Evolutionary conservation across 1,140 invertebrate species (phyloP).

Genomic region (Cotesia chilonis): DNA sequence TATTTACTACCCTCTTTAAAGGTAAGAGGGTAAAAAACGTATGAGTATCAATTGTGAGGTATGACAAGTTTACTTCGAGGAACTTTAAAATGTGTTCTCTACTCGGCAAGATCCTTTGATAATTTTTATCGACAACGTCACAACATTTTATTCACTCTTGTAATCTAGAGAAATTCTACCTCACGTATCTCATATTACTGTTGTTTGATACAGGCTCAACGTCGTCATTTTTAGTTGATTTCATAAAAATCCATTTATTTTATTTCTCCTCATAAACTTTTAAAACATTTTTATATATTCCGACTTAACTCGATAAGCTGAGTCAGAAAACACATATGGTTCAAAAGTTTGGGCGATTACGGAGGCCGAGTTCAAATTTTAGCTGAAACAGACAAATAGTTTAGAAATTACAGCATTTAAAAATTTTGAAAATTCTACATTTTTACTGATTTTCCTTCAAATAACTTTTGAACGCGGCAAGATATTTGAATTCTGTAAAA

Average conservation of each 20-base stretch:
- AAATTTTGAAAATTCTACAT: neutral
- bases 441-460: neutral
- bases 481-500: neutral
- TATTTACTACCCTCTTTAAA: neutral
- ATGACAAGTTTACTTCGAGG: neutral
- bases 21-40: neutral
- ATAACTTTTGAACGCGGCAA: neutral
- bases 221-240: neutral
- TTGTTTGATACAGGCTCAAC: neutral
- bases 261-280: neutral
- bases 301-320: neutral
- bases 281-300: neutral
- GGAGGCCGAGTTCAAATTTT: neutral
- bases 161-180: neutral
- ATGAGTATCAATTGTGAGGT: neutral
- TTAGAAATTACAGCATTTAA: neutral
- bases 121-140: conserved; percentile 6
- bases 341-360: neutral
- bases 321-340: neutral
- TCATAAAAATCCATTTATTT: neutral
- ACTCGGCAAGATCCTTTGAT: neutral
- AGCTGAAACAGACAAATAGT: neutral
- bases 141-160: neutral
- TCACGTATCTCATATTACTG: conserved; percentile 2
- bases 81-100: neutral